Base-by-base conservation (phyloP, 2,113 vertebrate species). In the Rhinichthys klamathensis region DNA sequence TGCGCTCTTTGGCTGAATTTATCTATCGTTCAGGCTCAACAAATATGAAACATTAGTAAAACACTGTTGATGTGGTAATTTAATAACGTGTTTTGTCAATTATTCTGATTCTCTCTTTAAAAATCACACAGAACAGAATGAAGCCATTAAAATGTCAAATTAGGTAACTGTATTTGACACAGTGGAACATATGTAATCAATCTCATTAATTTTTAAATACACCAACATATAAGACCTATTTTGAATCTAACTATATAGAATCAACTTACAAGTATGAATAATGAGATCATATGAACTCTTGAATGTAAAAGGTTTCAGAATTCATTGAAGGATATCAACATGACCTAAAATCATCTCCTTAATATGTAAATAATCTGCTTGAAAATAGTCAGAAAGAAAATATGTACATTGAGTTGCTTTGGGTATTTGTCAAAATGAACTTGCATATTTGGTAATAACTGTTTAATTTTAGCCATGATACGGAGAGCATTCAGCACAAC, bases 31-130 rank as follows among this genome's bases (percentile, higher is more conserved):
- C 23, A 41, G 35, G 69, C 35, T 72, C 35, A 72, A 72, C 21
- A 72, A 72, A 72, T n/a, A 72, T 72, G 35, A 72, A 72, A 41
- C 67, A 41, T 70, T 41, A 41, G 35, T n/a, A 38, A 21, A 38
- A 69, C 32, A 41, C 10, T 12, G 4, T n/a, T 41, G 32, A 70
- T 7, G 41, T 46, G 38, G 70, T 46, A 25, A 73, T 15, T 12
- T 44, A 73, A 46, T 46, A 73, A 46, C 11, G 3, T 46, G 38
- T 46, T 35, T 70, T 72, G 21, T 44, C 38, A 44, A 15, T 46
- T 12, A 46, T 74, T 27, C 38, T 46, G 11, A 44, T 41, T 11
- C 70, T 46, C 38, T 73, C 23, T 44, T 13, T 4, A 73, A 38
- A 73, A 73, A 44, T 44, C 38, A 44, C 38, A 44, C 60, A 27